These are phyloP conservation scores for Oryzias javanicus DNA, from an alignment of 2,113 vertebrate genomes.

Conservation along the genomic window DNA sequence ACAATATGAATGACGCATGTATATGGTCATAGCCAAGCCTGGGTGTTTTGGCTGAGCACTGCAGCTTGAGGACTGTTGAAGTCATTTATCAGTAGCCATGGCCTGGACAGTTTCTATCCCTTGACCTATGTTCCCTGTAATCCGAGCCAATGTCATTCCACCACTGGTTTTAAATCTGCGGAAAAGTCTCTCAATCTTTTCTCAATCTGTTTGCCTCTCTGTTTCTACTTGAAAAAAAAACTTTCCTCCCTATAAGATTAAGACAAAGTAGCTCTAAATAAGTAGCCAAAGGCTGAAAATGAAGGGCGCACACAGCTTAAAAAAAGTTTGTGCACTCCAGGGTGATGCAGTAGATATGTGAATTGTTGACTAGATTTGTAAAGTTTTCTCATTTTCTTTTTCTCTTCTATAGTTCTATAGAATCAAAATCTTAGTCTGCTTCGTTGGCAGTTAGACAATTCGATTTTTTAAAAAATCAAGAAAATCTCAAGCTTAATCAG, in stretches of 20 bases:
- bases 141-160: constrained; percentile 48
- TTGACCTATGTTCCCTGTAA: constrained; percentile 59
- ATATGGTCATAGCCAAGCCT: constrained; percentile 29
- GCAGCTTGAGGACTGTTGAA: constrained; percentile 40
- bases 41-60: constrained; percentile 42
- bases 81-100: constrained; percentile 56
- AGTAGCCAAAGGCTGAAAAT: too few relatives aligned
- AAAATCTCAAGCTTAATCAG: too few relatives aligned
- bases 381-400: neutral
- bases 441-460: too few relatives aligned
- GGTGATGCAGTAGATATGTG: too few relatives aligned
- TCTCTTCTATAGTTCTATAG: too few relatives aligned
- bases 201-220: constrained; percentile 47
- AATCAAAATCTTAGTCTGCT: too few relatives aligned
- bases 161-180: constrained; percentile 25
- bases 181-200: constrained; percentile 35
- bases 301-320: too few relatives aligned
- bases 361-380: neutral
- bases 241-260: constrained; percentile 30
- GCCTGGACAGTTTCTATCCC: constrained; percentile 34
- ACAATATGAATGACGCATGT: constrained; percentile 4
- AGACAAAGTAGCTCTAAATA: too few relatives aligned
- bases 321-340: too few relatives aligned
- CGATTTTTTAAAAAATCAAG: too few relatives aligned
- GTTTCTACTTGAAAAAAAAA: constrained; percentile 27